Percentiles rank a stretch among this genome's conserved stretches.
Conservation (phyloP, 2,888 invertebrate species). For the Rambutsinella grinnellia region DNA sequence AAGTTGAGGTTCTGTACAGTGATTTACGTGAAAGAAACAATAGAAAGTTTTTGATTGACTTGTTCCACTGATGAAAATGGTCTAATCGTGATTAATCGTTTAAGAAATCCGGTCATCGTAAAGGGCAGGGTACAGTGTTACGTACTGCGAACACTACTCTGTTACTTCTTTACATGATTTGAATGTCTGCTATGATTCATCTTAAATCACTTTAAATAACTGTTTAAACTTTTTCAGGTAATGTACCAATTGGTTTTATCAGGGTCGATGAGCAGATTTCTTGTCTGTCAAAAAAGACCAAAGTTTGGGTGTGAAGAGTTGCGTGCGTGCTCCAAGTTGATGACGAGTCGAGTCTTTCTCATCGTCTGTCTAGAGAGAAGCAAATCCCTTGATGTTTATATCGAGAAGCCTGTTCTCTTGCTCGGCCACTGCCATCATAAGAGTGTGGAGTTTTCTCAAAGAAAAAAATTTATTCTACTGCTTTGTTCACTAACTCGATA, state of each 20-base stretch:
- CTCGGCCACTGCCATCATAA: neutral
- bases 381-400: slow-evolving; percentile 52
- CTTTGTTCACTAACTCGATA: neutral
- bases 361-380: slow-evolving; percentile 49
- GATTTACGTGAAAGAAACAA: neutral
- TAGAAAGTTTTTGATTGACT: neutral
- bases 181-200: neutral
- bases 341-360: slow-evolving; percentile 47
- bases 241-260: no score
- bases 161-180: neutral
- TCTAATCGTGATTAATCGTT: neutral
- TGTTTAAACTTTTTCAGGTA: neutral
- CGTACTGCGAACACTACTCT: neutral
- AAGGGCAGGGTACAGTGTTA: neutral
- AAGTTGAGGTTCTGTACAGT: neutral
- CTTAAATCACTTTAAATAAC: neutral
- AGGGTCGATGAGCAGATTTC: neutral
- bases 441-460: neutral
- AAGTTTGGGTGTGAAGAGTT: neutral
- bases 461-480: neutral
- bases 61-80: neutral
- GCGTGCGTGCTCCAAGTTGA: neutral
- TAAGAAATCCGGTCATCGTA: neutral
- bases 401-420: slow-evolving; percentile 5
- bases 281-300: slow-evolving; percentile 3